phyloP scores from a whole-genome alignment of 2,797 vertebrate species.

The Paramormyrops hopkinsi region DNA sequence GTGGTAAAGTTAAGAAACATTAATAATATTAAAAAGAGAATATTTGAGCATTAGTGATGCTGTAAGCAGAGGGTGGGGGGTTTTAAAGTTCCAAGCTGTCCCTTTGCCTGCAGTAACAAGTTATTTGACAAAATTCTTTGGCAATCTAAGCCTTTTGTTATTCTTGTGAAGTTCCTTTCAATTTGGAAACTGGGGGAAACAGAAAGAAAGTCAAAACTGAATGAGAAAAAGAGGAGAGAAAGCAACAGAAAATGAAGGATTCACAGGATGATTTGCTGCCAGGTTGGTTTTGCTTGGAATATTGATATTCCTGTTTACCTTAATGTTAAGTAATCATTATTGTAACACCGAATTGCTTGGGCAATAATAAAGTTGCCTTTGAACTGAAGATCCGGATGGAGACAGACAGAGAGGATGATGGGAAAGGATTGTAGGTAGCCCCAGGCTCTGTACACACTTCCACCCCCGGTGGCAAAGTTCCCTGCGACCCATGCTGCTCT shows the following conservation, averaged over 20 bases:
- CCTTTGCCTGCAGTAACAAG: neutral
- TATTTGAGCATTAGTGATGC: neutral
- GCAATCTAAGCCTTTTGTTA: neutral
- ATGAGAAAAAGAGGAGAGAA: neutral
- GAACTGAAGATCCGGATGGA: neutral
- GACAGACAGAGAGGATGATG: neutral
- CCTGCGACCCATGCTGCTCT: neutral
- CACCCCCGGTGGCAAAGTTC: neutral
- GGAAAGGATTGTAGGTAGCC: neutral
- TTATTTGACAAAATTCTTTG: neutral
- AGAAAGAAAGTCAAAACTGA: neutral
- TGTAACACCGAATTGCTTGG: neutral
- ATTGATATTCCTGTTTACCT: neutral
- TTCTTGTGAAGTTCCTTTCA: neutral
- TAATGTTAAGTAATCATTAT: neutral
- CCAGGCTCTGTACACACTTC: neutral
- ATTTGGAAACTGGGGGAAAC: neutral
- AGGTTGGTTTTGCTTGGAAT: neutral
- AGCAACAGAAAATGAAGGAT: neutral
- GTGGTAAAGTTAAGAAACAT: neutral
- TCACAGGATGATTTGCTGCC: neutral
- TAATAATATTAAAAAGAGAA: neutral
- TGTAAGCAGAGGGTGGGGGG: neutral
- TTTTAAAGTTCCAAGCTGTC: neutral
- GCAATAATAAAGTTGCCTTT: neutral